Percentiles rank a stretch among this genome's conserved stretches.
Conservation (phyloP, 2,888 invertebrate species). For the Mamestra brassicae region DNA sequence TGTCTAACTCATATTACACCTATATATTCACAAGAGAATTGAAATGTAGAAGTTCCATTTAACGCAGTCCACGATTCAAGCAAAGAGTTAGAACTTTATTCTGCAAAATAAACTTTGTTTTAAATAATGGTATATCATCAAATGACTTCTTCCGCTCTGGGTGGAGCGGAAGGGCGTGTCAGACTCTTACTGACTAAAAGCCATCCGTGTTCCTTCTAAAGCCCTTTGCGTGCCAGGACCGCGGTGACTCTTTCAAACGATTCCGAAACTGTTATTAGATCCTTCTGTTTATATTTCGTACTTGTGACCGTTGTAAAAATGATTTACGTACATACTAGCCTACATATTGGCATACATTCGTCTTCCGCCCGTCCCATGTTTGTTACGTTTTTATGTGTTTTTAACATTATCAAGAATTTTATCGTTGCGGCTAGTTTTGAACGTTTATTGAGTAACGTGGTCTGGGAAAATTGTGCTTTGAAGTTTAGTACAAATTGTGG, state of each 20-base stretch:
- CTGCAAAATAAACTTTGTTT: no score
- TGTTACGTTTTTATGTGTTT: constrained; percentile 45
- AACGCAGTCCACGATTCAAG: not conserved
- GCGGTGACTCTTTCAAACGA: no score
- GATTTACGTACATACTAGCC: constrained; percentile 46
- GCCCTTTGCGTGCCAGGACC: no score
- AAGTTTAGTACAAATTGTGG: constrained; percentile 4
- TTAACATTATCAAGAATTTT: constrained; percentile 44
- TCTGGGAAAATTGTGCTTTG: constrained; percentile 24
- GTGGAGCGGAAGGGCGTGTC: no score
- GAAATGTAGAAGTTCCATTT: not conserved
- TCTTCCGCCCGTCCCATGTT: constrained; percentile 48
- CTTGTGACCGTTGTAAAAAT: constrained; percentile 31
- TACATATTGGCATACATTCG: constrained; percentile 46
- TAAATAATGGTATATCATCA: no score
- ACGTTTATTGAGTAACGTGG: constrained; percentile 34
- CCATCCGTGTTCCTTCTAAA: no score
- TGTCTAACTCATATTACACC: not conserved
- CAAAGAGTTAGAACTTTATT: not conserved
- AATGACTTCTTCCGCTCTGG: no score
- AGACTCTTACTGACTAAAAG: no score
- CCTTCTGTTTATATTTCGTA: not conserved
- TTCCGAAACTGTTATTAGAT: no score
- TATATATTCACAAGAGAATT: not conserved
- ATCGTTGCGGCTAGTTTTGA: constrained; percentile 39